phyloP scores from a whole-genome alignment of 2,888 invertebrate genomes.

The Empis stercorea region DNA sequence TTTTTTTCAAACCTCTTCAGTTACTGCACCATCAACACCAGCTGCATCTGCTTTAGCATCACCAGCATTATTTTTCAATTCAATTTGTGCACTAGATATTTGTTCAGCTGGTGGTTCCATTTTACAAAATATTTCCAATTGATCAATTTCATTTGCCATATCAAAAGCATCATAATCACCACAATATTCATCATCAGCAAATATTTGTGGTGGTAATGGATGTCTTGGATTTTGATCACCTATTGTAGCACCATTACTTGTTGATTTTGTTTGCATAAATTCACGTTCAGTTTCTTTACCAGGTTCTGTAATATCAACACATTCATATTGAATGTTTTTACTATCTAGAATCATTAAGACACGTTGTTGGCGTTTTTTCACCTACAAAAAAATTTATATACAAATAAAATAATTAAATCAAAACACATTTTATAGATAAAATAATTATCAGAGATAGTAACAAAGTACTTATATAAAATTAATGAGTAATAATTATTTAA shows the following conservation, averaged over 20 bases:
- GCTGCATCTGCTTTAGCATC: constrained; percentile 33
- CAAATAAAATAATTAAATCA: too few relatives aligned
- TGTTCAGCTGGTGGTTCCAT: constrained; percentile 44
- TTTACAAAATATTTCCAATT: constrained; percentile 77
- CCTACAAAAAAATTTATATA: constrained; percentile 58
- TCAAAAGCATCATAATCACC: constrained; percentile 93
- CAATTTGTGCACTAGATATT: constrained; percentile 38
- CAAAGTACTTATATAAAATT: too few relatives aligned
- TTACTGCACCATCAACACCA: constrained; percentile 22
- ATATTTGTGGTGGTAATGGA: constrained; percentile 86
- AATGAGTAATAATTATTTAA: too few relatives aligned
- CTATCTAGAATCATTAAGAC: constrained; percentile 89
- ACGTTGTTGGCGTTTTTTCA: constrained; percentile 90
- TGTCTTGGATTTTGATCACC: constrained; percentile 62
- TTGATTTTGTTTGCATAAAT: constrained; percentile 82
- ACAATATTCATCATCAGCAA: constrained; percentile 73
- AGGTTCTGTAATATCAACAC: constrained; percentile 91
- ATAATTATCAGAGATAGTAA: too few relatives aligned
- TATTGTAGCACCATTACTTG: constrained; percentile 58
- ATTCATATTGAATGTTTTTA: constrained; percentile 76
- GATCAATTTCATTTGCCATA: constrained; percentile 80
- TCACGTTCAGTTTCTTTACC: constrained; percentile 77
- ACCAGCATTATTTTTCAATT: constrained; percentile 31
- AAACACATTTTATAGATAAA: too few relatives aligned
- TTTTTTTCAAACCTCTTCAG: constrained; percentile 20